Evolutionary conservation across 1,140 invertebrate species (phyloP).

Genomic region (Melanaphis sacchari): DNA sequence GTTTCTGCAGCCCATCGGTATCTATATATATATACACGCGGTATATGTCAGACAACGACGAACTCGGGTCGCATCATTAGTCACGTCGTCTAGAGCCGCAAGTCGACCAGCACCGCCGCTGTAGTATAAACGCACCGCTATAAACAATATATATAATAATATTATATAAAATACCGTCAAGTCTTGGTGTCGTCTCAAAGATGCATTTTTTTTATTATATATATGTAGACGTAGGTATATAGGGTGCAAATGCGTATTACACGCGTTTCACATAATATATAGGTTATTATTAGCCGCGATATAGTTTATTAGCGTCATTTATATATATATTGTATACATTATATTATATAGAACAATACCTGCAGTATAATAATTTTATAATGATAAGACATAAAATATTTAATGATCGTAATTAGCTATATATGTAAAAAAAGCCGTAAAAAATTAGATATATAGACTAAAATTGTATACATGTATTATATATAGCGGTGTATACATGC

Average conservation of each 20-base stretch:
- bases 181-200: background rate
- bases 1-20: no score
- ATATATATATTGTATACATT: no score
- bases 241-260: background rate
- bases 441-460: background rate
- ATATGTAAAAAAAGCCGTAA: background rate
- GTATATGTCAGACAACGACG: background rate
- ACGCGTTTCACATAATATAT: background rate
- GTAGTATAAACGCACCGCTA: background rate
- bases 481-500: background rate
- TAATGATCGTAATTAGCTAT: background rate
- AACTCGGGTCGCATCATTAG: background rate
- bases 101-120: background rate
- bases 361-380: background rate
- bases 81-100: background rate
- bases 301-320: background rate
- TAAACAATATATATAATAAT: background rate
- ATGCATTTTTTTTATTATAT: background rate
- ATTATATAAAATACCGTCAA: background rate
- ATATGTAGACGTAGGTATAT: background rate
- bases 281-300: background rate
- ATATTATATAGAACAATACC: background rate
- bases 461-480: background rate
- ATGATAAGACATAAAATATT: conserved; percentile 7
- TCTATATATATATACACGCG: background rate